Base-by-base conservation (phyloP, 2,888 invertebrate species). In the Magallana nippona region DNA sequence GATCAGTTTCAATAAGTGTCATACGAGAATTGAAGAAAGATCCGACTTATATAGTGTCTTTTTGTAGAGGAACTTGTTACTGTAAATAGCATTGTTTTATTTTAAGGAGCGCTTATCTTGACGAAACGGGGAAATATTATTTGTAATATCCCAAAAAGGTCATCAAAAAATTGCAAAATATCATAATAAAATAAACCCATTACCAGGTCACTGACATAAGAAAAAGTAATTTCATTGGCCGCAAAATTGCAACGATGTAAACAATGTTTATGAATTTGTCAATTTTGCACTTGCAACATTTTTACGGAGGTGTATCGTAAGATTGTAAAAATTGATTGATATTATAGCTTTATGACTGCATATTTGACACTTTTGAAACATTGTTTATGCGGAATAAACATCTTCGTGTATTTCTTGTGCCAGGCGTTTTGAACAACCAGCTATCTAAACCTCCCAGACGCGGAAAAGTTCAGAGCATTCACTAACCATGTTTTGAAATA, bases 311-410 rank as follows among this genome's bases (percentile, higher is more conserved):
- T 63, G 63, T 63, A 3, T 13, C 27, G 27, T 63, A 27, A n/a
- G 60, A 15, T 60, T 19, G 44, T 60, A 19, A 19, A 60, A 22
- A 10, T 19, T 63, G 63, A 63, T 63, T 22, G 27, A 63, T 22
- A 63, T 13, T 63, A 27, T 32, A 27, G 22, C 63, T 32, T 0
- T 63, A 63, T 44, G 44, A 44, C 27, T 63, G 63, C 63, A 63
- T 63, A 63, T 63, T 63, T 63, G 63, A 63, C 63, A 22, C 27
- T 63, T 11, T 11, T 27, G 27, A 22, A 44, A 63, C 63, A 22
- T 63, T 63, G 63, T 63, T 63, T 63, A 11, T 63, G 63, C 63
- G 27, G 63, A 63, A 22, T 63, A 63, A 63, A 63, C 63, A 63
- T 22, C 63, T 63, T 27, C 27, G 27, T 63, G 22, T 27, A 63